Evolutionary conservation across 2,888 invertebrate species (phyloP).

Genomic region (Synanthedon tipuliformis): DNA sequence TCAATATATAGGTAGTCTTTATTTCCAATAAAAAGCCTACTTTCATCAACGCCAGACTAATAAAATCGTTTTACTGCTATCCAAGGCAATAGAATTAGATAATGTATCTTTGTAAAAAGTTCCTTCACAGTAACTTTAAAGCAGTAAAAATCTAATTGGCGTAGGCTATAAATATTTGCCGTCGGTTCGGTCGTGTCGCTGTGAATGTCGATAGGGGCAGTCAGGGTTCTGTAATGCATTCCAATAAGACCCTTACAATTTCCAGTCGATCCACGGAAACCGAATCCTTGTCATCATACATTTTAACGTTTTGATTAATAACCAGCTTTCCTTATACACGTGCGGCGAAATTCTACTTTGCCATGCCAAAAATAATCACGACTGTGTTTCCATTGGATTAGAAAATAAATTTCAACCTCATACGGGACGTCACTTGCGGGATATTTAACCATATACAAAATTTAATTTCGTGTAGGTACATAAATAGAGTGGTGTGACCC

Average conservation of each 20-base stretch:
- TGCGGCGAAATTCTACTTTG: neutral
- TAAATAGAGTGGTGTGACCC: too few species aligned
- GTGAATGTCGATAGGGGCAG: slow-evolving; percentile 40
- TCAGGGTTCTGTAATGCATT: slow-evolving; percentile 47
- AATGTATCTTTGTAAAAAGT: slow-evolving; percentile 48
- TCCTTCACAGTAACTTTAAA: slow-evolving; percentile 28
- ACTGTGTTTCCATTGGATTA: too few species aligned
- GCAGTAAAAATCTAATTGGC: slow-evolving; percentile 59
- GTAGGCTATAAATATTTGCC: slow-evolving; percentile 53
- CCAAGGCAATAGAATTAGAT: slow-evolving; percentile 55
- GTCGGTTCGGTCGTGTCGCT: slow-evolving; percentile 33
- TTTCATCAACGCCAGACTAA: slow-evolving; percentile 57
- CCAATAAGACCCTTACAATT: slow-evolving; percentile 49
- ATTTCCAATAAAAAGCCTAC: slow-evolving; percentile 64
- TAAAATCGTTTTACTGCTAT: slow-evolving; percentile 61
- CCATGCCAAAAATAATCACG: too few species aligned
- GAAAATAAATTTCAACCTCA: too few species aligned
- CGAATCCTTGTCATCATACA: slow-evolving; percentile 38
- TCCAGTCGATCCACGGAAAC: slow-evolving; percentile 28
- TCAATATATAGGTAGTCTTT: slow-evolving; percentile 24
- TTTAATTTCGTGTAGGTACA: too few species aligned
- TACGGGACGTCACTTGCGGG: too few species aligned
- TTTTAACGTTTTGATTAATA: slow-evolving; percentile 24
- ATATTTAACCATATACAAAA: too few species aligned
- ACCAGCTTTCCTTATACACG: slow-evolving; percentile 7